These are phyloP conservation scores for Argyresthia goedartella DNA, from an alignment of 2,888 invertebrate genomes.

Conservation along the genomic window DNA sequence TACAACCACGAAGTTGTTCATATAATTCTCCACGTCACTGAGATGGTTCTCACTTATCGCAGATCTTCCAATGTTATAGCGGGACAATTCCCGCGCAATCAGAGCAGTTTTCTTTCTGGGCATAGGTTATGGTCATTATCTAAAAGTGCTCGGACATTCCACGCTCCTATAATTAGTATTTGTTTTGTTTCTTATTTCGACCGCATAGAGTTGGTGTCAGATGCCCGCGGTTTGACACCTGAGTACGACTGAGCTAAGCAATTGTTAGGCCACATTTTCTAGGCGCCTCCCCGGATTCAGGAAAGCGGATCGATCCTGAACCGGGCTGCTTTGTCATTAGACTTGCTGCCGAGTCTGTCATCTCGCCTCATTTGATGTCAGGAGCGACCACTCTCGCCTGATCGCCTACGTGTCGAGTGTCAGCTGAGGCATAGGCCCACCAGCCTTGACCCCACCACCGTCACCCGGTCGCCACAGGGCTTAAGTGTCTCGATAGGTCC, in stretches of 20 bases:
- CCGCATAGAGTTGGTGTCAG: not conserved
- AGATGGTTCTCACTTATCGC: constrained; percentile 10
- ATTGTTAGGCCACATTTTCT: constrained; percentile 6
- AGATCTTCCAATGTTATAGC: constrained; percentile 9
- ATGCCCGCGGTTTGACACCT: constrained; percentile 3
- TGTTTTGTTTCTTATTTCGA: not conserved
- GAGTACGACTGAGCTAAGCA: constrained; percentile 3
- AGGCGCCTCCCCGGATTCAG: no score
- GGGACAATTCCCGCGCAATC: no score
- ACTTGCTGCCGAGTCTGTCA: not conserved
- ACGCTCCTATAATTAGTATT: not conserved
- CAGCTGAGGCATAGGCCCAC: not conserved
- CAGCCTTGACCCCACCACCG: not conserved
- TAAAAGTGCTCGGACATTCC: no score
- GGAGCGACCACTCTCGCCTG: no score
- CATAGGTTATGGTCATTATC: no score
- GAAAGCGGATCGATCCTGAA: constrained; percentile 10
- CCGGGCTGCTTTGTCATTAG: constrained; percentile 6
- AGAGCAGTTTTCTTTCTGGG: no score
- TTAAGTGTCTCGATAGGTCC: no score
- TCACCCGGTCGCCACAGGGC: not conserved
- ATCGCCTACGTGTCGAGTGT: no score
- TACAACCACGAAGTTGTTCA: no score
- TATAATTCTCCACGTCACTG: constrained; percentile 3
- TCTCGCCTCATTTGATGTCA: not conserved